Base-by-base conservation (phyloP, 2,113 vertebrate species). In the Lophotis ruficrista region DNA sequence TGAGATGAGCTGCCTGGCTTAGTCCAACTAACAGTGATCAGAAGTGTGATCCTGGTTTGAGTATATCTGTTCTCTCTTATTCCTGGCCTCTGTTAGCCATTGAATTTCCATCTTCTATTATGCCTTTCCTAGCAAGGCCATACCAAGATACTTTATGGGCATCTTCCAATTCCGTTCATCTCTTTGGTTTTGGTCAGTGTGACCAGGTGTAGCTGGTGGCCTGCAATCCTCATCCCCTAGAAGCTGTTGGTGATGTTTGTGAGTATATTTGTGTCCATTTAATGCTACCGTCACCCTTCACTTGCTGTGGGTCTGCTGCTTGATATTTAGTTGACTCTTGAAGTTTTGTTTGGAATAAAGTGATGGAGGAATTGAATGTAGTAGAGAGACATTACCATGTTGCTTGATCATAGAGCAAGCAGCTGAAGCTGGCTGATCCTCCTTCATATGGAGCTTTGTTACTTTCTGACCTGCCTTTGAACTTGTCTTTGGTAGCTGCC, bases 391-490 rank as follows among this genome's bases (percentile, higher is more conserved):
- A 5, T 89, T 68, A 48, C 24, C 17, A 2, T 33, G 37, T 60
- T 88, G 23, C 69, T 89, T 76, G 72, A 31, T 50, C 47, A 50
- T 75, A 33, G 37, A 51, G n/a, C 27, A 53, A 48, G n/a, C 33
- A 47, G 14, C 70, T 24, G 35, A 88, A 51, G 28, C 62, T 65
- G 31, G 2, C 50, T 9, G 31, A 66, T 77, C 47, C 53, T 91
- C 79, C 50, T 95, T 85, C 23, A 6, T 33, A n/a, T 8, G 70
- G 57, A 93, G 33, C 68, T 65, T 90, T 95, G 65, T 89, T 83
- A n/a, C 79, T 86, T 79, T 94, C 54, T 95, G 96, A 84, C 94
- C 91, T 66, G 61, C 69, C 28, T 50, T 65, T 97, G 94, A 96
- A 96, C 96, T 94, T 87, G 31, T 48, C 76, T 80, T 56, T 31